phyloP scores from a whole-genome alignment of 2,113 vertebrate genomes.

The Hyperopisus bebe region DNA sequence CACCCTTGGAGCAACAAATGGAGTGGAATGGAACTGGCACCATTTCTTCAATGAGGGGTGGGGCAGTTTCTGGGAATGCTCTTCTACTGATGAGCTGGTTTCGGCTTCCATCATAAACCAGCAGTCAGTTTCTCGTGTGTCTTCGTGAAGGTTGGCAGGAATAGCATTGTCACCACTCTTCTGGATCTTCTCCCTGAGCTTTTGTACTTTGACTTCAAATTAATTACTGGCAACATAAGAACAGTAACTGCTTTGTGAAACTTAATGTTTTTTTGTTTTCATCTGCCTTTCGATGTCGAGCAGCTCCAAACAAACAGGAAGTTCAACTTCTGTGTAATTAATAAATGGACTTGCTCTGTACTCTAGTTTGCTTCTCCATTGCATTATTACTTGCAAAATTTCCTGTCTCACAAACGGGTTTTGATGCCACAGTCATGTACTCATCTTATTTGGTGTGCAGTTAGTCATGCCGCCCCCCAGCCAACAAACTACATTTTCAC shows the following conservation, averaged over 20 bases:
- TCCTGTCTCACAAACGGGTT: not conserved
- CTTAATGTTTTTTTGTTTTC: not conserved
- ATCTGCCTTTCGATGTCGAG: not conserved
- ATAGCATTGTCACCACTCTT: not conserved
- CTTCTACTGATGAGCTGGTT: not conserved
- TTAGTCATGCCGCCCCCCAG: not conserved
- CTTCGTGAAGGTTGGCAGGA: not conserved
- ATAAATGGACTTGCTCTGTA: not conserved
- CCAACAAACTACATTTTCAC: not conserved
- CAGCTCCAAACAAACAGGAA: not conserved
- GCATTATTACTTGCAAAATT: not conserved
- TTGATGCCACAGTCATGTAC: not conserved
- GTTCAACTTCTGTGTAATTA: not conserved
- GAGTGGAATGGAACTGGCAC: not conserved
- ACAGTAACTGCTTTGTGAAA: not conserved
- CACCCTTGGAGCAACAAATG: not conserved
- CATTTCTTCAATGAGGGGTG: not conserved
- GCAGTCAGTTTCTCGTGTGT: not conserved
- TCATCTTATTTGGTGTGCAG: not conserved
- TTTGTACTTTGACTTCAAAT: not conserved
- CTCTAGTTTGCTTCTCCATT: not conserved
- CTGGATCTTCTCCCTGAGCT: not conserved
- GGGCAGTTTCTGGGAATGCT: conserved; percentile 12
- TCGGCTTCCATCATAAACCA: not conserved
- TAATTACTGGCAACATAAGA: not conserved